A percentile compares a stretch with the other conserved stretches of the same genome.
Evolutionary conservation across 35 echinoderm and acorn worm genomes (phyloP).

Genomic region (Ophiothrix spiculata): DNA sequence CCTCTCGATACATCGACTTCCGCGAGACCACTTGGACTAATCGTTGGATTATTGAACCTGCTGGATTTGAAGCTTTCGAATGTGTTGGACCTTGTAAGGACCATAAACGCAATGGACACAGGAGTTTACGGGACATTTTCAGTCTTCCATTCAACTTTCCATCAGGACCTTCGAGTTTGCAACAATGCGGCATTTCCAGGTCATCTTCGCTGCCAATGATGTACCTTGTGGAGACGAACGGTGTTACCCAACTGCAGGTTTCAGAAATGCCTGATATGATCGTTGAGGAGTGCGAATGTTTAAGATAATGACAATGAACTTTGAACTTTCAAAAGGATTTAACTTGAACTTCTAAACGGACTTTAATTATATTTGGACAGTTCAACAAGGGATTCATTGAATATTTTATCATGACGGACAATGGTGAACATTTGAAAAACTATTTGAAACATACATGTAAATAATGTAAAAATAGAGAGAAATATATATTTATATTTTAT

Average conservation of each 20-base stretch:
- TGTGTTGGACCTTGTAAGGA: slow-evolving; percentile 68
- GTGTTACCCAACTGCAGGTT: slow-evolving; percentile 65
- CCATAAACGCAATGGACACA: slow-evolving; percentile 24
- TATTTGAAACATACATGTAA: too few relatives aligned
- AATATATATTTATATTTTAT: too few relatives aligned
- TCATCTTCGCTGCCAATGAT: slow-evolving; percentile 84
- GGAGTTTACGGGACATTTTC: not conserved
- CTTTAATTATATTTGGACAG: too few relatives aligned
- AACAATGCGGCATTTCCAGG: slow-evolving; percentile 57
- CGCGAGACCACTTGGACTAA: slow-evolving; percentile 69
- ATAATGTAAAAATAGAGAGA: too few relatives aligned
- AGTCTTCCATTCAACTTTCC: slow-evolving; percentile 41
- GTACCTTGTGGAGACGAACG: slow-evolving; percentile 77
- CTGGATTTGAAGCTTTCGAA: slow-evolving; percentile 87
- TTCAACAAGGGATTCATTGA: too few relatives aligned
- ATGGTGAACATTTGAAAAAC: too few relatives aligned
- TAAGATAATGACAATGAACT: too few relatives aligned
- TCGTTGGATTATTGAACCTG: slow-evolving; percentile 95
- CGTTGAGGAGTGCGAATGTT: slow-evolving; percentile 82
- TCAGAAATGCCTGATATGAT: slow-evolving; percentile 94
- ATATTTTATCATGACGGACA: too few relatives aligned
- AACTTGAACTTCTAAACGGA: too few relatives aligned
- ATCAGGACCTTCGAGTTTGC: slow-evolving; percentile 17
- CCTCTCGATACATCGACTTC: slow-evolving; percentile 72
- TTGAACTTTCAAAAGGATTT: too few relatives aligned